Evolutionary conservation across 1,140 invertebrate genomes (phyloP).

Genomic region (Nasonia vitripennis): DNA sequence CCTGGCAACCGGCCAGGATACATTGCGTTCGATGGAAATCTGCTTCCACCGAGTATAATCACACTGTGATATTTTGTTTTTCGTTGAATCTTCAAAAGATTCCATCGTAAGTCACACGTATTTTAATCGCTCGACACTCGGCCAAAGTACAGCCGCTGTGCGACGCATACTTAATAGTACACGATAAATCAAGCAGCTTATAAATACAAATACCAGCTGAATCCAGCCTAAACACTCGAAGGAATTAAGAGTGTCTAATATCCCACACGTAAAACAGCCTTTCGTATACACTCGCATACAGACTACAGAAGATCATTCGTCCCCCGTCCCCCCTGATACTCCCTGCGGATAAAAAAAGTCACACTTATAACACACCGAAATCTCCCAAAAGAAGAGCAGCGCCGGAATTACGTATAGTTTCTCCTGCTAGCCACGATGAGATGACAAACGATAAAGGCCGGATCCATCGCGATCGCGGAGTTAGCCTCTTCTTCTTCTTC

Average conservation of each 20-base stretch:
- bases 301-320: too few relatives aligned
- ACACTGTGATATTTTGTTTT: background rate
- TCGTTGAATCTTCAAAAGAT: background rate
- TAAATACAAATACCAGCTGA: too few relatives aligned
- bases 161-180: background rate
- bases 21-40: background rate
- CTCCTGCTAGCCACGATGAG: background rate
- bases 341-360: too few relatives aligned
- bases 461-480: background rate
- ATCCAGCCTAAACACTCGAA: too few relatives aligned
- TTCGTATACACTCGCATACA: too few relatives aligned
- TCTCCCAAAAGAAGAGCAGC: background rate
- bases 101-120: background rate
- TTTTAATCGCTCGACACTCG: background rate
- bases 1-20: background rate
- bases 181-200: too few relatives aligned
- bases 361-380: background rate
- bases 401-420: background rate
- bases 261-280: too few relatives aligned
- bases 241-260: too few relatives aligned
- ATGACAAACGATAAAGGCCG: conserved; percentile 14
- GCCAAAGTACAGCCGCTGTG: background rate
- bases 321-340: too few relatives aligned
- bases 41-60: background rate
- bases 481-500: background rate